Conservation (phyloP, 2,888 invertebrate genomes). For the Heliconius charithonia region DNA sequence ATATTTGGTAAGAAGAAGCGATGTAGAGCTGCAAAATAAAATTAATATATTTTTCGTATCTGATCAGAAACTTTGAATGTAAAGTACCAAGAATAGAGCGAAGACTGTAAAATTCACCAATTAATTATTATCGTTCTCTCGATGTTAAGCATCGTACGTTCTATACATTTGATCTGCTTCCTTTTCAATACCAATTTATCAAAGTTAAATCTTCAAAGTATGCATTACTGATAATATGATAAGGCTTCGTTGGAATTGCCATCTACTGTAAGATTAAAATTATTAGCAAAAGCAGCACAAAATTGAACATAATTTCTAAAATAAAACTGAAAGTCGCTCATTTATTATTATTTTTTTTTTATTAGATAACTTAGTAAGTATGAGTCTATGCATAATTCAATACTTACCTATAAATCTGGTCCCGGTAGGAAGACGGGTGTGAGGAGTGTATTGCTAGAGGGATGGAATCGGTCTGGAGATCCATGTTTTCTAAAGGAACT, state of each 20-base stretch:
- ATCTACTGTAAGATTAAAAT: background rate
- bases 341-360: background rate
- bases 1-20: background rate
- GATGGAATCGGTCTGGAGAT: conserved; percentile 72
- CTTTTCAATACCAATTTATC: background rate
- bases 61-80: background rate
- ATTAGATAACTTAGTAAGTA: background rate
- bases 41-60: too few species aligned
- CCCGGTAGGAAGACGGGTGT: conserved; percentile 81
- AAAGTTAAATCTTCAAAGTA: background rate
- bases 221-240: background rate
- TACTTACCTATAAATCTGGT: conserved; percentile 80
- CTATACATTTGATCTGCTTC: background rate
- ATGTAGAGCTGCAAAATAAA: background rate
- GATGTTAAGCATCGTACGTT: background rate
- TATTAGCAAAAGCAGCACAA: background rate
- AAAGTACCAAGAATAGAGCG: background rate
- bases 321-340: background rate
- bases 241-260: background rate
- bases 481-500: conserved; percentile 89
- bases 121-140: background rate
- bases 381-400: conserved; percentile 23
- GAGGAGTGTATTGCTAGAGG: conserved; percentile 69
- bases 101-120: background rate
- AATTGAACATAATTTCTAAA: background rate